These are phyloP conservation scores for Clitarchus hookeri DNA, from an alignment of 2,888 invertebrate genomes.

Conservation along the genomic window DNA sequence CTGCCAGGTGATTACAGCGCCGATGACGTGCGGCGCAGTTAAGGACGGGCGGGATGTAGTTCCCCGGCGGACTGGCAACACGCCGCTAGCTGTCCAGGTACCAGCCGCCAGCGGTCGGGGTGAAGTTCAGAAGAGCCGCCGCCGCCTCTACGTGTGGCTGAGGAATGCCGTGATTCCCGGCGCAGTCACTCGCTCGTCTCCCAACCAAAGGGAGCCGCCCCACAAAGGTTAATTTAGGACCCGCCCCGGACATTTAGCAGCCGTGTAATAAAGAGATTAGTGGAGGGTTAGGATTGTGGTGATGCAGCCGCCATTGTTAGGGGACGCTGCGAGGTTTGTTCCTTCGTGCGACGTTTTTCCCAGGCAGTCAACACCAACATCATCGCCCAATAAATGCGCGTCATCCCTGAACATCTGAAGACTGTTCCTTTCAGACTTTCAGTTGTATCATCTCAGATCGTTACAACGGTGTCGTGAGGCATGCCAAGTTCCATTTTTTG, in stretches of 20 bases:
- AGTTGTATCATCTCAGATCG: too few species aligned
- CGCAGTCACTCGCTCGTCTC: conserved; percentile 17
- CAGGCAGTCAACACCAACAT: not conserved
- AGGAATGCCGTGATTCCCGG: conserved; percentile 19
- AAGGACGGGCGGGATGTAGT: not conserved
- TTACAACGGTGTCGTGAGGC: not conserved
- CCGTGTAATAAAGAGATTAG: conserved; percentile 25
- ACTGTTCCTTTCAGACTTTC: not conserved
- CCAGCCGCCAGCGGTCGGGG: not conserved
- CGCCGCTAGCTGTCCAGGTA: not conserved
- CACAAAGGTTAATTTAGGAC: conserved; percentile 20
- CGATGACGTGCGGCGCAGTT: not conserved
- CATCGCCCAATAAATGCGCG: not conserved
- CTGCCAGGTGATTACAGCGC: not conserved
- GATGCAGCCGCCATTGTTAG: not conserved
- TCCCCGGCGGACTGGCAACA: not conserved
- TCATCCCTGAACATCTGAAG: not conserved
- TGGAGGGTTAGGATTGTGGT: not conserved
- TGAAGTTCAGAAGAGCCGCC: conserved; percentile 15
- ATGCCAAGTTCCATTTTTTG: not conserved
- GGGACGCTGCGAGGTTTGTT: not conserved
- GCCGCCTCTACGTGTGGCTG: conserved; percentile 8
- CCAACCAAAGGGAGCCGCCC: conserved; percentile 11
- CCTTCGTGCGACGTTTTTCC: not conserved
- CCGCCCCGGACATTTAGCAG: conserved; percentile 17